Evolutionary conservation across 2,888 invertebrate species (phyloP), one percentile per base, ranked within the genome.

Genomic region (Dysmachus trigonus): DNA sequence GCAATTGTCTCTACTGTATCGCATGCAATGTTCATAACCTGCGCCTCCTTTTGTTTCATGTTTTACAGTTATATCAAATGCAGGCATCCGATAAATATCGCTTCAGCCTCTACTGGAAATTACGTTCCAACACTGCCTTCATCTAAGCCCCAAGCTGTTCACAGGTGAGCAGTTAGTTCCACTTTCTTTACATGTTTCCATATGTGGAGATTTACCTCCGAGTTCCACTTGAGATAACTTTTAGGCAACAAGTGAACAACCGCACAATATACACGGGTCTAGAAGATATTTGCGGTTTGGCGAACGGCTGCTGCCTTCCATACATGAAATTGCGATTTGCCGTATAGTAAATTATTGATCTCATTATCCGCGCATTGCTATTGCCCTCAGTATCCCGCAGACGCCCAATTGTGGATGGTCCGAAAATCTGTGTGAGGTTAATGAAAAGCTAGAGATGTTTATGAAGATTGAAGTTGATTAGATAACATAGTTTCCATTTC

Each of bases 111-210:
- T n/a, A 79, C 47, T n/a, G 18, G 30, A 41, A 47, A 47, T 18
- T 51, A 22, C 15, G 8, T 18, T 31, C 33, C 51, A 79, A n/a
- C 27, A 18, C 35, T 18, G 8, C 74, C 33, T 18, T n/a, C 7
- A 35, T 76, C 27, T 77, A 7, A 5, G 38, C 31, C 18, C n/a
- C 33, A 10, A 62, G 73, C 22, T 1, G 27, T 41, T 79, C 51
- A 51, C 47, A 79, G 79, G 79, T 79, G 79, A 41, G 79, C 79
- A 79, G 79, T 79, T 79, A 51, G 62, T 53, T 81, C 81, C 53
- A 62, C 62, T 81, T 81, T 81, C 33, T 35, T 81, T 33, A 81
- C 53, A 35, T 62, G 18, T 51, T 51, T 79, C 51, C 47, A 47
- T 13, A 7, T 81, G 18, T 18, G 1, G 8, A 30, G 81, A 81